phyloP scores from a whole-genome alignment of 2,113 vertebrate genomes.

The Emydocephalus ijimae region DNA sequence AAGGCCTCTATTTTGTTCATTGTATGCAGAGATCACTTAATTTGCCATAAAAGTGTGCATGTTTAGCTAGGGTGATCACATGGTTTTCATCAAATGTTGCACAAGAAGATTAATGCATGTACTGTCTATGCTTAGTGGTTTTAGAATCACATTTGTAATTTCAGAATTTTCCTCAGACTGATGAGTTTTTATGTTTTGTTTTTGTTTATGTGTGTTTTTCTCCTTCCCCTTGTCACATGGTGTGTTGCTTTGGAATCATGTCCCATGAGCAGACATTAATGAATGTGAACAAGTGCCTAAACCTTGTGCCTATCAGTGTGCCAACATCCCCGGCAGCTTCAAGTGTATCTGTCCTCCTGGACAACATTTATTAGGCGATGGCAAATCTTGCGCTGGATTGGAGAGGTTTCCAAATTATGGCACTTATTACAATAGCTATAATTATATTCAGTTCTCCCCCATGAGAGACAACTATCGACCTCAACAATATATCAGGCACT shows the following conservation, averaged over 20 bases:
- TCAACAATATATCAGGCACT: conserved; percentile 84
- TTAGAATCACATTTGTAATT: conserved; percentile 33
- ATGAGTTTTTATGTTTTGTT: conserved; percentile 61
- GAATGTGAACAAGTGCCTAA: conserved; percentile 90
- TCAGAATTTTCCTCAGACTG: conserved; percentile 67
- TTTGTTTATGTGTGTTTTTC: conserved; percentile 59
- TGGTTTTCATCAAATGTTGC: background rate
- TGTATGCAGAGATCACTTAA: background rate
- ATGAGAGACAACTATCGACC: conserved; percentile 77
- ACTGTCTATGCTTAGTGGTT: conserved; percentile 17
- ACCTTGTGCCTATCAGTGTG: conserved; percentile 89
- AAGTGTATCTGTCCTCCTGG: conserved; percentile 90
- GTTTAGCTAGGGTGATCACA: background rate
- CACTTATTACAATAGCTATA: conserved; percentile 80
- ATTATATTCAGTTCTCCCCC: conserved; percentile 78
- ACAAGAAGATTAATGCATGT: background rate
- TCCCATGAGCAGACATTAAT: conserved; percentile 89
- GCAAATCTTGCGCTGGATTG: conserved; percentile 94
- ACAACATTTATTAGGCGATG: conserved; percentile 89
- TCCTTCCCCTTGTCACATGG: conserved; percentile 69
- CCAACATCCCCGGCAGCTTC: conserved; percentile 96
- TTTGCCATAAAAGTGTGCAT: background rate
- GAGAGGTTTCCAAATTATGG: conserved; percentile 86
- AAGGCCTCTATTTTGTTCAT: background rate
- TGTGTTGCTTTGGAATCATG: conserved; percentile 72